Evolutionary conservation across 2,888 invertebrate genomes (phyloP).

Genomic region (Zhengitettix transpicula): DNA sequence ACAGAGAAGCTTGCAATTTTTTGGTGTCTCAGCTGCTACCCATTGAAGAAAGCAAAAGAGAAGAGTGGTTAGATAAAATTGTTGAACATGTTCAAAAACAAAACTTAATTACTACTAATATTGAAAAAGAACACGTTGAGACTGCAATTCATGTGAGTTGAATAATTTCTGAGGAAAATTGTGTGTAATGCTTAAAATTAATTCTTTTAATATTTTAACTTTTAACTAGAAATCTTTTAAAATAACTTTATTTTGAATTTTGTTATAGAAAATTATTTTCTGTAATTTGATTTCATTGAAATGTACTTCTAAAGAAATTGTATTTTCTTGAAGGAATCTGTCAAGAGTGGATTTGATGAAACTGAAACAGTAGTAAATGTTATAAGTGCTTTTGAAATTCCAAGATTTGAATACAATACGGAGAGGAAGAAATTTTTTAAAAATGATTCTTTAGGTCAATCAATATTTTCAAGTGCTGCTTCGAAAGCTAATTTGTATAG

Average conservation of each 20-base stretch:
- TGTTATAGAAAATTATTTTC: too few species aligned
- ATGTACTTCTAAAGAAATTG: too few species aligned
- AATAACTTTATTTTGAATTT: too few species aligned
- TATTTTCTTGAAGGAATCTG: not conserved
- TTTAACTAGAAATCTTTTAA: too few species aligned
- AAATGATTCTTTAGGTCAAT: conserved; percentile 19
- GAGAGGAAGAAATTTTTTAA: conserved; percentile 63
- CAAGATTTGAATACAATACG: conserved; percentile 56
- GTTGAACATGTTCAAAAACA: conserved; percentile 65
- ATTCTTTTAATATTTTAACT: not conserved
- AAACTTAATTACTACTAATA: conserved; percentile 49
- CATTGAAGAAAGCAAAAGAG: conserved; percentile 39
- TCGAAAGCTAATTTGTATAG: conserved; percentile 53
- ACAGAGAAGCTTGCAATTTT: conserved; percentile 52
- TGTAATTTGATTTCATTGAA: too few species aligned
- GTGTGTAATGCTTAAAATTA: too few species aligned
- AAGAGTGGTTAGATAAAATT: conserved; percentile 55
- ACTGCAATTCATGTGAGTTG: conserved; percentile 46
- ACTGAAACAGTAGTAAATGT: conserved; percentile 59
- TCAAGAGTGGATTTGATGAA: conserved; percentile 32
- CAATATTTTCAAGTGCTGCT: conserved; percentile 38
- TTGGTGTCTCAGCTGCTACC: conserved; percentile 53
- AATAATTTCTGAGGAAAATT: too few species aligned
- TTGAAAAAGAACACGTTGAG: conserved; percentile 56
- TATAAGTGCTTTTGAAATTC: conserved; percentile 67